Conservation (phyloP, 2,113 vertebrate genomes). For the Myodes glareolus region DNA sequence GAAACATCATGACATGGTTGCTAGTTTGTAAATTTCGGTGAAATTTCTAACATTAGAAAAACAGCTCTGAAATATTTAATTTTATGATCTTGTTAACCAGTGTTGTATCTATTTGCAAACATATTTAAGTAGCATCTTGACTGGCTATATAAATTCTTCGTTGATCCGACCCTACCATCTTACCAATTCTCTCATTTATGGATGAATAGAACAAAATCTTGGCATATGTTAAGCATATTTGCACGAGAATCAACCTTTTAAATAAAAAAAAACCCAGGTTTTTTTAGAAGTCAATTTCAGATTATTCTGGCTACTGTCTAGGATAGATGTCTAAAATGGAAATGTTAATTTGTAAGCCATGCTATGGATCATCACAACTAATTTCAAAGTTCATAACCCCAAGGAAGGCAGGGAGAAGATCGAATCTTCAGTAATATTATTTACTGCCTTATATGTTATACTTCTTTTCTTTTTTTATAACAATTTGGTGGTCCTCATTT, state of each 20-base stretch:
- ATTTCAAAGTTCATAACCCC: not conserved
- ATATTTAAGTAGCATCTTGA: not conserved
- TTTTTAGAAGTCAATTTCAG: not conserved
- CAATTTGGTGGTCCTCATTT: not conserved
- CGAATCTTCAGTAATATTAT: not conserved
- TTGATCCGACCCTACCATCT: not conserved
- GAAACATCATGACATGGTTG: not conserved
- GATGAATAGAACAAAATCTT: not conserved
- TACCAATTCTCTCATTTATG: not conserved
- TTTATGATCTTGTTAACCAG: not conserved
- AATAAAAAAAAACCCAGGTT: not conserved
- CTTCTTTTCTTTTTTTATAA: not conserved
- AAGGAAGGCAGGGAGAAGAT: not conserved
- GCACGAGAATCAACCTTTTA: not conserved
- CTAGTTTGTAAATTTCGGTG: not conserved
- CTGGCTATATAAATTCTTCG: not conserved
- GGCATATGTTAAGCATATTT: not conserved
- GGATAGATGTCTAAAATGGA: constrained; percentile 16
- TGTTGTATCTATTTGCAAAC: not conserved
- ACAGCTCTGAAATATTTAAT: not conserved
- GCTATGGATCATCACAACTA: not conserved
- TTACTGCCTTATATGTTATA: not conserved
- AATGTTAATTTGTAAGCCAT: not conserved
- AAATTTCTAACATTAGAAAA: not conserved
- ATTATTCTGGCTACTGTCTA: not conserved